A percentile compares a stretch with the other conserved stretches of the same genome.
Conservation (phyloP, 2,888 invertebrate genomes). For the Andrena camellia region DNA sequence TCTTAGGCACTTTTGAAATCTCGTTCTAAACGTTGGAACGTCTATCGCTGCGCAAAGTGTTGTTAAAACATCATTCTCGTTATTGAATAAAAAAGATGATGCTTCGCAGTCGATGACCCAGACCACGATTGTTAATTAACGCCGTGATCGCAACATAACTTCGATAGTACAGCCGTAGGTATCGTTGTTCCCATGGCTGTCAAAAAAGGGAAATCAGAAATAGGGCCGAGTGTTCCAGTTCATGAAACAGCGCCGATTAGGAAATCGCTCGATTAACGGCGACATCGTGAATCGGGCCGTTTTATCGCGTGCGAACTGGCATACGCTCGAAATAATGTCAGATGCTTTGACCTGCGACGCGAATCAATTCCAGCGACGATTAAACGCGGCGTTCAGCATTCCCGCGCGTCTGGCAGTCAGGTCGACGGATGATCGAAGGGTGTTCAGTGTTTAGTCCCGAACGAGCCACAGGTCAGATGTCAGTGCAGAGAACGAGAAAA, state of each 20-base stretch:
- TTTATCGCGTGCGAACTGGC: conserved; percentile 22
- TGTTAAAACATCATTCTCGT: not conserved
- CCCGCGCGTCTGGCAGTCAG: not conserved
- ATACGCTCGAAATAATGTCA: conserved; percentile 33
- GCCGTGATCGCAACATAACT: not conserved
- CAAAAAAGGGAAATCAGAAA: not conserved
- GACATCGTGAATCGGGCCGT: conserved; percentile 1
- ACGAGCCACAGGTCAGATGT: not conserved
- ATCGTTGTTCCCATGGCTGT: not conserved
- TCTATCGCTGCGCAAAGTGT: too few species aligned
- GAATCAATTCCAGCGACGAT: conserved; percentile 30
- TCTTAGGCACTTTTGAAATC: too few species aligned
- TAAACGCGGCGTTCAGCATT: not conserved
- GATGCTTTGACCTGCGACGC: conserved; percentile 1
- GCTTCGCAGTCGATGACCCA: not conserved
- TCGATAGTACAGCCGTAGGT: not conserved
- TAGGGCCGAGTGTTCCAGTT: conserved; percentile 26
- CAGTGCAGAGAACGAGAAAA: too few species aligned
- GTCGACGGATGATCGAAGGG: conserved; percentile 13
- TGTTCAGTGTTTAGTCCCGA: conserved; percentile 39
- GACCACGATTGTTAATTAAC: not conserved
- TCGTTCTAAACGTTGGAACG: too few species aligned
- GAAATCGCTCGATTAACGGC: conserved; percentile 27
- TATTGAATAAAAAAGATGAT: too few species aligned
- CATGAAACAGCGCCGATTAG: conserved; percentile 21